A percentile compares a stretch with the other conserved stretches of the same genome.
Conservation (phyloP, 1,140 invertebrate genomes). For the Leptinotarsa undecemlineata region DNA sequence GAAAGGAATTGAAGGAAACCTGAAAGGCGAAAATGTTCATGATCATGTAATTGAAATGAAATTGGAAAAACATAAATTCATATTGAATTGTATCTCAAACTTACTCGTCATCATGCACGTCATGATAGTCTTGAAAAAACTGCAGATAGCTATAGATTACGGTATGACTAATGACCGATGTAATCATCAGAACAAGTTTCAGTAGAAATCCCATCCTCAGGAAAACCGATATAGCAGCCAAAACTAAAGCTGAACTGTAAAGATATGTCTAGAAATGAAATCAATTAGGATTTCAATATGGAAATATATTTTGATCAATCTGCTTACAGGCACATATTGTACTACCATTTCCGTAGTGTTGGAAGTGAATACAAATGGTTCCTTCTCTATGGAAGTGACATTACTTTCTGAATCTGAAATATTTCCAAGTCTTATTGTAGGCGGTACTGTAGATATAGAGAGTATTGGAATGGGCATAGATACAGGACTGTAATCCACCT, state of each 20-base stretch:
- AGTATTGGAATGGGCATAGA: conserved; percentile 16
- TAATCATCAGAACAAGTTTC: conserved; percentile 77
- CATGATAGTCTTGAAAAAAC: conserved; percentile 66
- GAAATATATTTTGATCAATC: background rate
- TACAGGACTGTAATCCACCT: conserved; percentile 51
- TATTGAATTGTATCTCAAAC: conserved; percentile 40
- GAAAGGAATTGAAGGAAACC: conserved; percentile 68
- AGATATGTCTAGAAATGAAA: conserved; percentile 70
- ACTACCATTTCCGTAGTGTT: conserved; percentile 36
- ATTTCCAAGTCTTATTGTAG: background rate
- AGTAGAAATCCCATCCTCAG: conserved; percentile 80
- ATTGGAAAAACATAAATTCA: too few relatives aligned
- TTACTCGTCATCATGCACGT: conserved; percentile 62
- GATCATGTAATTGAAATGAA: too few relatives aligned
- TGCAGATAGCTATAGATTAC: conserved; percentile 65
- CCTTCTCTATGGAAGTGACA: background rate
- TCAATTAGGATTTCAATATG: conserved; percentile 8
- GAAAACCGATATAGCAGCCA: conserved; percentile 82
- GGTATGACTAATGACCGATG: conserved; percentile 67
- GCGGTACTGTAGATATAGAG: background rate
- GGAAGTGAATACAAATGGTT: background rate
- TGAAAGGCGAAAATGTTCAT: conserved; percentile 52
- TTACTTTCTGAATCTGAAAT: conserved; percentile 16
- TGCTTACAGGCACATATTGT: conserved; percentile 57
- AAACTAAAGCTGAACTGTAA: conserved; percentile 75